Evolutionary conservation across 2,113 vertebrate genomes (phyloP).

Genomic region (Daboia siamensis): DNA sequence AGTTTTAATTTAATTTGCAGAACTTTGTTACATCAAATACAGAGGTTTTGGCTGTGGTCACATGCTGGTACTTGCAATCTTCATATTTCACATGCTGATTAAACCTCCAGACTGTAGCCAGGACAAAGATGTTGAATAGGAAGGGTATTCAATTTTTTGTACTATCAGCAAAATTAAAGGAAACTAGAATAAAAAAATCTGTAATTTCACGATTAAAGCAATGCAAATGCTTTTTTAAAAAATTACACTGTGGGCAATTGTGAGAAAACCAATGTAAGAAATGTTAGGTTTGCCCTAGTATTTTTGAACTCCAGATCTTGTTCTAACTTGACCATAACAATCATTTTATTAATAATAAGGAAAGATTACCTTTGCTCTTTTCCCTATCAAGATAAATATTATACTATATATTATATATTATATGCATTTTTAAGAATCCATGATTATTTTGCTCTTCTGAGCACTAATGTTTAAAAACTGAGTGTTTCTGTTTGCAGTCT

Average conservation of each 20-base stretch:
- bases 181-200: background rate
- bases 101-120: background rate
- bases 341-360: background rate
- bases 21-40: background rate
- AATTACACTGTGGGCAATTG: background rate
- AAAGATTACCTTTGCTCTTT: background rate
- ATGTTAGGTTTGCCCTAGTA: background rate
- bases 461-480: background rate
- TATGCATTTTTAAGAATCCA: background rate
- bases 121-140: background rate
- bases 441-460: background rate
- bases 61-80: background rate
- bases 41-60: background rate
- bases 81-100: background rate
- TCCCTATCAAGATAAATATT: background rate
- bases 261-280: background rate
- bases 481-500: background rate
- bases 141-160: background rate
- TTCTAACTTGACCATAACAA: background rate
- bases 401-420: too few relatives aligned
- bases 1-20: constrained; percentile 5
- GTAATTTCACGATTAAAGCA: background rate
- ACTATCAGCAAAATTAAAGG: background rate
- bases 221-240: background rate
- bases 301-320: background rate